phyloP scores from a whole-genome alignment of 2,113 vertebrate genomes.

The Camelus bactrianus region DNA sequence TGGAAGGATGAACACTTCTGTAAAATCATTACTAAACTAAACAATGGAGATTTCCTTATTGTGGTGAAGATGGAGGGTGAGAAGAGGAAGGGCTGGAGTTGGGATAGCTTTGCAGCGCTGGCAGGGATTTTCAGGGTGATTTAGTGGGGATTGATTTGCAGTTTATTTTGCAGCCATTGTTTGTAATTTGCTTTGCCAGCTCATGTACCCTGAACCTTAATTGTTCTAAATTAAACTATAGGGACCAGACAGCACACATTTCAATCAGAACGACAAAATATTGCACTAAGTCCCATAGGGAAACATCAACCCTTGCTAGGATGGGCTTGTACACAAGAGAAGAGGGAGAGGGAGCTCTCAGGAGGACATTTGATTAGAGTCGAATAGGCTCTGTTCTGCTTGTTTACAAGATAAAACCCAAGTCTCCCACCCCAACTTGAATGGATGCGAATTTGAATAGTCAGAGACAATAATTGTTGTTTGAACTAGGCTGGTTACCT shows the following conservation, averaged over 20 bases:
- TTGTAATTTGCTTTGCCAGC: slow-evolving; percentile 91
- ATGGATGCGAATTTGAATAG: background rate
- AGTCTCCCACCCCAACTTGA: background rate
- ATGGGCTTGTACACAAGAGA: slow-evolving; percentile 76
- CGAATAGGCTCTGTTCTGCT: slow-evolving; percentile 79
- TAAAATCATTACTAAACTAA: slow-evolving; percentile 72
- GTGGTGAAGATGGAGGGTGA: slow-evolving; percentile 69
- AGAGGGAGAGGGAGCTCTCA: slow-evolving; percentile 82
- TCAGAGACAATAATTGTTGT: background rate
- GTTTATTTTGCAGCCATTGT: slow-evolving; percentile 90
- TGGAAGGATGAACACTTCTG: slow-evolving; percentile 67
- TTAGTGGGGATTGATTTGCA: slow-evolving; percentile 90
- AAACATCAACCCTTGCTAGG: slow-evolving; percentile 79
- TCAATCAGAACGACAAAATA: slow-evolving; percentile 90
- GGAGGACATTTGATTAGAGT: slow-evolving; percentile 82
- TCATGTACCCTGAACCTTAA: slow-evolving; percentile 90
- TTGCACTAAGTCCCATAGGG: slow-evolving; percentile 86
- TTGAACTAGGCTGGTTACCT: background rate
- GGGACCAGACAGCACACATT: slow-evolving; percentile 89
- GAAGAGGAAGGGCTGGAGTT: slow-evolving; percentile 81
- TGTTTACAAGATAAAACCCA: slow-evolving; percentile 67
- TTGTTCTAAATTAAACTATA: slow-evolving; percentile 92
- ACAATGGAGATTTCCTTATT: slow-evolving; percentile 72
- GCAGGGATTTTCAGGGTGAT: slow-evolving; percentile 89
- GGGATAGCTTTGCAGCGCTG: slow-evolving; percentile 83